Percentiles rank a stretch among this genome's conserved stretches.
phyloP scores from a whole-genome alignment of 2,797 vertebrate species.

The Gephyroberyx darwinii region DNA sequence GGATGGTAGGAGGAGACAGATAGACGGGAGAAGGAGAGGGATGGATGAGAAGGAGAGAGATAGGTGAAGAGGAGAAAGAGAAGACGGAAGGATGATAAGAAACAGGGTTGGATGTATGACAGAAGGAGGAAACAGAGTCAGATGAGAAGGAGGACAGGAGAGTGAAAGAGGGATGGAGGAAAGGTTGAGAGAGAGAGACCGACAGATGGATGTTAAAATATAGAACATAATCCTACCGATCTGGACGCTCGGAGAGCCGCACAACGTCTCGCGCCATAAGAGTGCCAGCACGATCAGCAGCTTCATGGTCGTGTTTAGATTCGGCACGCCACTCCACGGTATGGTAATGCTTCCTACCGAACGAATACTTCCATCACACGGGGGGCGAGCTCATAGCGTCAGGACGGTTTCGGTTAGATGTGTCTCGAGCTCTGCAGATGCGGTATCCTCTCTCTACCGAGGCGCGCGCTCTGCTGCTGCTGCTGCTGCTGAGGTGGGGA shows the following conservation, averaged over 20 bases:
- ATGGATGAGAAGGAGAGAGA: no score
- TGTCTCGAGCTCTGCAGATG: slow-evolving; percentile 65
- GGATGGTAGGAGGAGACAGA: no score
- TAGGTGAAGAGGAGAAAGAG: no score
- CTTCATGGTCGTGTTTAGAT: slow-evolving; percentile 55
- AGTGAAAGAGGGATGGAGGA: background rate
- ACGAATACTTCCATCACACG: slow-evolving; percentile 39
- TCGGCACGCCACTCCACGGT: slow-evolving; percentile 43
- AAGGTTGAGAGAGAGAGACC: background rate
- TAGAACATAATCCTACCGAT: slow-evolving; percentile 61
- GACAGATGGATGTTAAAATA: slow-evolving; percentile 2
- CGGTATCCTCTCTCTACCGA: slow-evolving; percentile 22
- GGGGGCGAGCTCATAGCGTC: slow-evolving; percentile 43
- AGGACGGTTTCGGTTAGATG: slow-evolving; percentile 27
- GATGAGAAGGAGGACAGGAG: no score
- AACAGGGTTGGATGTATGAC: no score
- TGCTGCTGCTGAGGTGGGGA: slow-evolving; percentile 44
- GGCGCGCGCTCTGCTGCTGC: slow-evolving; percentile 56
- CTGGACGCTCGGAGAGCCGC: slow-evolving; percentile 74
- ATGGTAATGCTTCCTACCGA: slow-evolving; percentile 31
- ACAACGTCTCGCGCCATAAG: slow-evolving; percentile 54
- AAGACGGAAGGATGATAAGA: no score
- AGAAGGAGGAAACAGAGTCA: no score
- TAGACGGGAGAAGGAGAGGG: no score
- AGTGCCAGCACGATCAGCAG: slow-evolving; percentile 64